Evolutionary conservation across 2,888 invertebrate species (phyloP).

Genomic region (Calliphora vomitoria): DNA sequence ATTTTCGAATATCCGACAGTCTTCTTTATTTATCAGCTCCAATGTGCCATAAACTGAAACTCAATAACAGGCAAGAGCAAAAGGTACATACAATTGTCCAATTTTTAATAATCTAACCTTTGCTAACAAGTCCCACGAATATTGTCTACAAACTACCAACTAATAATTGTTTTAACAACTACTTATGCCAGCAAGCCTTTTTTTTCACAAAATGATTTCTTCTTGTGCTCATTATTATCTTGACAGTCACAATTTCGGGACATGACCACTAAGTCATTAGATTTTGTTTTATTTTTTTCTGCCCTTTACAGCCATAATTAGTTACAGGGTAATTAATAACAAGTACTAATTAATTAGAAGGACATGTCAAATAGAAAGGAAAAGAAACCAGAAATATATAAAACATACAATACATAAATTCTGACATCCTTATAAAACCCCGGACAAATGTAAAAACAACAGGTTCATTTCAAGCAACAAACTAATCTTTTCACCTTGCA

Average conservation of each 20-base stretch:
- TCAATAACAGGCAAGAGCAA: too few species aligned
- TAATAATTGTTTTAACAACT: too few species aligned
- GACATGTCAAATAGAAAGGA: slow-evolving; percentile 9
- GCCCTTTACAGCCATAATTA: slow-evolving; percentile 11
- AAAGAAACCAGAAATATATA: slow-evolving; percentile 17
- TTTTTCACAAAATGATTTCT: background rate
- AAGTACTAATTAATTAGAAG: slow-evolving; percentile 57
- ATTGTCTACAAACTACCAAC: too few species aligned
- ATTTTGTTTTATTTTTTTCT: background rate
- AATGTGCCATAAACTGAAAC: too few species aligned
- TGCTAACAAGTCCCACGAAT: too few species aligned
- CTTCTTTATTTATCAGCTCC: too few species aligned
- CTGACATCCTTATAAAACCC: slow-evolving; percentile 2
- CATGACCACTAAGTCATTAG: slow-evolving; percentile 8
- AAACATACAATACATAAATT: background rate
- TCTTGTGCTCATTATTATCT: background rate
- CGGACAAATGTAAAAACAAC: slow-evolving; percentile 12
- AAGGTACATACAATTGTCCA: too few species aligned
- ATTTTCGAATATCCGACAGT: too few species aligned
- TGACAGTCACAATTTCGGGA: background rate
- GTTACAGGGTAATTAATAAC: slow-evolving; percentile 45
- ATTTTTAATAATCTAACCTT: too few species aligned
- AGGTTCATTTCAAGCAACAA: slow-evolving; percentile 5
- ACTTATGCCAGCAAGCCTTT: background rate
- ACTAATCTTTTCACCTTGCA: slow-evolving; percentile 7